Base-by-base conservation (phyloP, 2,113 vertebrate species). In the Sialia sialis region DNA sequence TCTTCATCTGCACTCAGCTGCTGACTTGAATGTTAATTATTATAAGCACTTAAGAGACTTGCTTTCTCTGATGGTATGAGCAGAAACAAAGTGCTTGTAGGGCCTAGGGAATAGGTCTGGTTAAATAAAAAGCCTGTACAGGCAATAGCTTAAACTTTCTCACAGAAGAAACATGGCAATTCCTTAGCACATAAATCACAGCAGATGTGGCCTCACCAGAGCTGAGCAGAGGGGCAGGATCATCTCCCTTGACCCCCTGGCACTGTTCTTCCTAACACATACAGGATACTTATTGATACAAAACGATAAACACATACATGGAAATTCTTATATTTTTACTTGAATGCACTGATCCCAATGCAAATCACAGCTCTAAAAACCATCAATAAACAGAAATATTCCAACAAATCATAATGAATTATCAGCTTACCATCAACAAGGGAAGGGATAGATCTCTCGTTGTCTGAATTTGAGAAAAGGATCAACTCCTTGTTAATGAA, bases 401-500 rank as follows among this genome's bases (percentile, higher is more conserved):
- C 58, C 36, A 64, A 81, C 39, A 76, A 66, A 73, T 86, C 48
- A 63, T 81, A 82, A 93, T 29, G 32, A 94, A 73, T 88, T 73
- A 84, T 44, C 67, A 90, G 98, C 99, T 96, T 95, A 99, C 99
- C 99, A 93, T 99, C 99, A 92, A 99, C 99, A 95, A 99, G 97
- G 56, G 99, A 99, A 34, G 99, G 99, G 89, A 99, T 99, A 79
- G 99, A 99, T 91, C 99, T 98, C 97, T 99, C 99, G 2, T 99
- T 99, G 98, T 99, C 99, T 14, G 99, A 99, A 96, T 99, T 99
- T 93, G 99, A 99, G 97, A 99, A 99, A 36, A 99, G 98, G 94
- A 99, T 99, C 95, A 99, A 97, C 96, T 99, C 99, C 95, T 99
- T 99, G 97, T 99, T 99, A 98, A 99, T 99, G 97, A 99, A 99